Evolutionary conservation across 92 coral and sea anemone species (phyloP), one percentile per base, ranked within the genome.

Genomic region (Nematostella vectensis): DNA sequence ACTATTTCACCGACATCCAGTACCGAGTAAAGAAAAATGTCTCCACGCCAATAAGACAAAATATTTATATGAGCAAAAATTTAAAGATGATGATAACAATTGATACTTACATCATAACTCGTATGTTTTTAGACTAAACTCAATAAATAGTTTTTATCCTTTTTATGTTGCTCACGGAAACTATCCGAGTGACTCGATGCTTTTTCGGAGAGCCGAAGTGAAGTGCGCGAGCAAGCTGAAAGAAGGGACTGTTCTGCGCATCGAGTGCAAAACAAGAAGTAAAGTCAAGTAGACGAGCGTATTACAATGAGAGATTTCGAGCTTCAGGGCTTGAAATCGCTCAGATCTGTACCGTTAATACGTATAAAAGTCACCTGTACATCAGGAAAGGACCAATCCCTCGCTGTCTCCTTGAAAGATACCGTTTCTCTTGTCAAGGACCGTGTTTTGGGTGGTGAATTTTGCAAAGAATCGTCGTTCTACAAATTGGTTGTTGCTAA

Each of bases 241-340:
- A n/a, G n/a, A n/a, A n/a, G n/a, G n/a, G n/a, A n/a, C n/a, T 47
- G 37, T 20, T 22, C 54, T 70, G 78, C 83, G 83, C 83, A 77
- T 77, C 54, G 70, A 37, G 50, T 69, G 56, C 26, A 57, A 57
- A 40, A 6, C 27, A 30, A 44, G 50, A 31, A 37, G 44, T 24
- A 48, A 49, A 42, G 15, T 57, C 59, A 53, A 2, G 25, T 10
- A 13, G 37, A 56, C 27, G 27, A 51, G 30, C 29, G 62, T 31
- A 3, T 28, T 29, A 83, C 62, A 67, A 91, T 91, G 98, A 91
- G 98, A 79, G 98, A 91, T 68, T 74, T 91, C 51, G 98, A 86
- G 79, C 88, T 91, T 27, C 94, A 89, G 78, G 78, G 72, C 78
- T 68, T 85, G 27, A 85, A 82, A 62, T 77, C 96, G 28, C 79